Base-by-base conservation (phyloP, 2,888 invertebrate genomes). In the Xestobium rufovillosum region DNA sequence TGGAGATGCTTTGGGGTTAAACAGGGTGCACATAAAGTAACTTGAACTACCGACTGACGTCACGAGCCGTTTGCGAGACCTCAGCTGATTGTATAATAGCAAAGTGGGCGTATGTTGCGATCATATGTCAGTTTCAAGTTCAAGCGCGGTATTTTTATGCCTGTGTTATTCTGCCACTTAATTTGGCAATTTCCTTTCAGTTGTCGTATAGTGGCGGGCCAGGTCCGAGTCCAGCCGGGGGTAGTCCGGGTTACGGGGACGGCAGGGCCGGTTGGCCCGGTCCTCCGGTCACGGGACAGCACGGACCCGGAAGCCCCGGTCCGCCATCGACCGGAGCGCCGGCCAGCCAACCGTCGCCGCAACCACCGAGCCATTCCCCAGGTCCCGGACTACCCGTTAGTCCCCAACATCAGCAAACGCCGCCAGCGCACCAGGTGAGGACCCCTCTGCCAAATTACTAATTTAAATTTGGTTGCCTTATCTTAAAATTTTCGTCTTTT, bases 381-480 rank as follows among this genome's bases (percentile, higher is more conserved):
- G 75, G 73, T 26, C 72, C 74, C 38, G 73, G 71, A 35, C 64
- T 73, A 42, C 64, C 66, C 29, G 75, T 75, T 36, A 74, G 74
- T 47, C 71, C 76, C 27, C 75, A 75, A 57, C 72, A 72, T 36
- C 73, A 73, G 51, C n/a, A n/a, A n/a, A n/a, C n/a, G n/a, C 62
- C 72, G 57, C 72, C 71, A 45, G 67, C 69, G 32, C 39, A 34
- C 28, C 38, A 35, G 33, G 39, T 35, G 19, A 16, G 16, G 28
- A 59, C 60, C 44, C 54, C 55, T 40, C 61, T 53, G 50, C 55
- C 53, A 50, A 45, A 52, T 42, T 25, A 14, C 26, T 9, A 12
- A 15, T 6, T 27, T 8, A 4, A 27, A n/a, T 10, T 27, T 23
- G n/a, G 23, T 23, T 23, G n/a, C n/a, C n/a, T 19, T 19, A n/a